A percentile compares a stretch with the other conserved stretches of the same genome.
Conservation (phyloP, 1,140 invertebrate species). For the Himalopsyche phryganea region DNA sequence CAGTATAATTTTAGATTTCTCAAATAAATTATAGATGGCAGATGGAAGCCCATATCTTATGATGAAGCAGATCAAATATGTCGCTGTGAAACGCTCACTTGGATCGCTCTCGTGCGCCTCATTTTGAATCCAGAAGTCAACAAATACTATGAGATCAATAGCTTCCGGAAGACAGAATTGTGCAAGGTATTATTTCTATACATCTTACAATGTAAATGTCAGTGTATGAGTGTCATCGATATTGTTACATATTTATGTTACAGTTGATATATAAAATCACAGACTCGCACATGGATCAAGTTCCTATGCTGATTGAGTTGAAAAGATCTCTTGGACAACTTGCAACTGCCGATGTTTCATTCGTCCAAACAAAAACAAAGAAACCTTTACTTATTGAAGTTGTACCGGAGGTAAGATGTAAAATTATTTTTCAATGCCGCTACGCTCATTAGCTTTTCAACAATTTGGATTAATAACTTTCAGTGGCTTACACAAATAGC, state of each 20-base stretch:
- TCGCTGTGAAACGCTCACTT: constrained; percentile 67
- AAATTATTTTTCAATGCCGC: no score
- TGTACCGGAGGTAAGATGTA: constrained; percentile 45
- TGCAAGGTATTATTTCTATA: constrained; percentile 47
- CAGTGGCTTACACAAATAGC: no score
- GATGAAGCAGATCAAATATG: constrained; percentile 56
- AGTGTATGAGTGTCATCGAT: no score
- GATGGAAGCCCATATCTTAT: constrained; percentile 57
- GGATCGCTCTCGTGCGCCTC: constrained; percentile 67
- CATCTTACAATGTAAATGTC: no score
- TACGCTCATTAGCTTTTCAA: no score
- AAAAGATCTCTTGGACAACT: constrained; percentile 62
- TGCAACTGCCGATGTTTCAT: constrained; percentile 43
- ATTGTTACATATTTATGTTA: no score
- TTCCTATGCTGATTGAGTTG: constrained; percentile 69
- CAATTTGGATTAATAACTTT: no score
- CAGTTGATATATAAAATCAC: constrained; percentile 60
- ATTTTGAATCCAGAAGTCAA: constrained; percentile 60
- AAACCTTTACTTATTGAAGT: constrained; percentile 45
- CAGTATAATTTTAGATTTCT: no score
- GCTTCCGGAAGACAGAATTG: constrained; percentile 61
- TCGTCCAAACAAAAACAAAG: constrained; percentile 31
- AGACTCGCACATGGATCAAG: constrained; percentile 67
- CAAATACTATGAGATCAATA: constrained; percentile 67
- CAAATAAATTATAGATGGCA: constrained; percentile 48